phyloP scores from a whole-genome alignment of 2,888 invertebrate species.

The Catotricha subobsoleta region DNA sequence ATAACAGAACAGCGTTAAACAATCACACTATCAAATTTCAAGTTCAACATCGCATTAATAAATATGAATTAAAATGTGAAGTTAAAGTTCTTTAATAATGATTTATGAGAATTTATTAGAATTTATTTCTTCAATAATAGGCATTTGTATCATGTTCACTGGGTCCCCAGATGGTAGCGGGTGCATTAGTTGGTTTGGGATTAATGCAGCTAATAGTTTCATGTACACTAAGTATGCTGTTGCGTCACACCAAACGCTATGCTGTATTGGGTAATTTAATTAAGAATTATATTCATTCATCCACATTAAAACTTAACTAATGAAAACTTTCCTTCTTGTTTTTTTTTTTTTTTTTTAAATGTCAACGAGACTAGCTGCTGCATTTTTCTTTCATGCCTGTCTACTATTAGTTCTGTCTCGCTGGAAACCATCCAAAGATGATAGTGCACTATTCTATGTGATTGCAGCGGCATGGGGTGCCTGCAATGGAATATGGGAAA shows the following conservation, averaged over 20 bases:
- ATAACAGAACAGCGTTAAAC: too few species aligned
- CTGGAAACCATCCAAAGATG: slow-evolving; percentile 66
- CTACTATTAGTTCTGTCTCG: slow-evolving; percentile 54
- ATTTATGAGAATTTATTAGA: too few species aligned
- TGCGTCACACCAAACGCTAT: slow-evolving; percentile 53
- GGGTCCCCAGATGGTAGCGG: slow-evolving; percentile 53
- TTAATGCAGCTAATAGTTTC: slow-evolving; percentile 58
- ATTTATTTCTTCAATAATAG: slow-evolving; percentile 28
- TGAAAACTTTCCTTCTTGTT: background rate
- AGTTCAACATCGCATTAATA: too few species aligned
- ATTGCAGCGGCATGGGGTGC: slow-evolving; percentile 77
- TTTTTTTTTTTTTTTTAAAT: slow-evolving; percentile 9
- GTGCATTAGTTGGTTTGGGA: slow-evolving; percentile 56
- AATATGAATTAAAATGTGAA: too few species aligned
- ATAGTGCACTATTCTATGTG: slow-evolving; percentile 63
- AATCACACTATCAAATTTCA: too few species aligned
- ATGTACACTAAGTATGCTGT: slow-evolving; percentile 61
- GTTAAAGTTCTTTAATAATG: too few species aligned
- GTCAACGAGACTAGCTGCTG: slow-evolving; percentile 39
- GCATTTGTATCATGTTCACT: slow-evolving; percentile 69
- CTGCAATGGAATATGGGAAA: slow-evolving; percentile 73
- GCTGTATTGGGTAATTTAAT: slow-evolving; percentile 46
- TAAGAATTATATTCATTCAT: slow-evolving; percentile 1
- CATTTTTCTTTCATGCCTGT: slow-evolving; percentile 64
- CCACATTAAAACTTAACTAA: background rate